Base-by-base conservation (phyloP, 64 coral and sea anemone genomes). In the Pocillopora verrucosa region DNA sequence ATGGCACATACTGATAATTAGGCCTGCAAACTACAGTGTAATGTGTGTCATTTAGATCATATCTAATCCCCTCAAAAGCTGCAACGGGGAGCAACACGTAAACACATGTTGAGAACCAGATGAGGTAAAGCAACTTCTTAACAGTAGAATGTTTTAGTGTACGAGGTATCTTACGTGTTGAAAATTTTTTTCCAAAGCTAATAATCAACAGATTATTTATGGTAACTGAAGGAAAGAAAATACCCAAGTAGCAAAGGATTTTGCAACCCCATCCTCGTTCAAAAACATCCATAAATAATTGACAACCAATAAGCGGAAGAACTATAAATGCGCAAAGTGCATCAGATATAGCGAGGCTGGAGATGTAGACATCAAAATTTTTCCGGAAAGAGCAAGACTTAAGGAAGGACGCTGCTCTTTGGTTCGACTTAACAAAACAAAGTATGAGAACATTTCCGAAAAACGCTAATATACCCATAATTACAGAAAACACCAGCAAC, bases 151-250 rank as follows among this genome's bases (percentile, higher is more conserved):
- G 11, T 0, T 16, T 10, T 10, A 77, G 41, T 10, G 60, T 5
- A 16, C 61, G 75, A 13, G 78, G 38, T 2, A n/a, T 59, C 19
- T 80, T 36, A 19, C 62, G 65, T 4, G 61, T 72, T 41, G 88
- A 19, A 17, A 89, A 69, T 20, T 89, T 80, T 19, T 77, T 65
- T 20, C 72, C 88, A 25, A 80, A 36, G 25, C 77, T 77, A 1
- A 89, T 89, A 24, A 89, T 62, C 11, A 89, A 17, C 16, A 89
- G 58, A 22, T 89, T 89, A 25, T 72, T 80, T 13, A 89, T 78
- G 2, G 88, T 89, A 25, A 89, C 13, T 5, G 22, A 38, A 12
- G 88, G 24, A 61, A 89, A 89, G 10, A 80, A 5, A 16, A 80
- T 19, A 24, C 36, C 67, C 9, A 79, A 13, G 22, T 58, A 89